Conservation (phyloP, 2,888 invertebrate species). For the Ryuthela nishihirai region DNA sequence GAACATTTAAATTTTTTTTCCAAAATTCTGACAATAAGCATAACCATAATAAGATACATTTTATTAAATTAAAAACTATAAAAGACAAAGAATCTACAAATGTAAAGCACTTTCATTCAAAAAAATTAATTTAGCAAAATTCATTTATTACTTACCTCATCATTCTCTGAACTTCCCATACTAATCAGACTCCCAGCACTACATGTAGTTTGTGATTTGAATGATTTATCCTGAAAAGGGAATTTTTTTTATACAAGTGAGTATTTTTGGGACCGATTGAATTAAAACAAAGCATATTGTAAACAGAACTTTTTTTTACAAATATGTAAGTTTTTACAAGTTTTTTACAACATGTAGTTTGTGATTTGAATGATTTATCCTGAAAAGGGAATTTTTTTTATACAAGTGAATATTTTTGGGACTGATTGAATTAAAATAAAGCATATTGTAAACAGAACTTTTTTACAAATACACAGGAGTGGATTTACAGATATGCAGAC, state of each 20-base stretch:
- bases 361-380: constrained; percentile 43
- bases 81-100: neutral
- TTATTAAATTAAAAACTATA: neutral
- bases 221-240: constrained; percentile 34
- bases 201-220: constrained; percentile 46
- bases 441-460: too few species aligned
- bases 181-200: constrained; percentile 75
- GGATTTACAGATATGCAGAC: too few species aligned
- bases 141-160: constrained; percentile 57
- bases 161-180: constrained; percentile 73
- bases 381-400: neutral
- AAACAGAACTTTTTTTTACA: too few species aligned
- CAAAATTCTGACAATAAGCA: too few species aligned
- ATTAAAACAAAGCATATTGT: too few species aligned
- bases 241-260: neutral
- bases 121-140: neutral
- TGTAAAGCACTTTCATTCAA: neutral
- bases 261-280: too few species aligned
- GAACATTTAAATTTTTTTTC: too few species aligned
- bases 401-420: too few species aligned
- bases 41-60: neutral
- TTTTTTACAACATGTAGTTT: constrained; percentile 56
- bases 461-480: too few species aligned
- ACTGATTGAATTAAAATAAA: too few species aligned
- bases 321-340: too few species aligned